phyloP scores from a whole-genome alignment of 2,113 vertebrate genomes.

The Tachuris rubrigastra region DNA sequence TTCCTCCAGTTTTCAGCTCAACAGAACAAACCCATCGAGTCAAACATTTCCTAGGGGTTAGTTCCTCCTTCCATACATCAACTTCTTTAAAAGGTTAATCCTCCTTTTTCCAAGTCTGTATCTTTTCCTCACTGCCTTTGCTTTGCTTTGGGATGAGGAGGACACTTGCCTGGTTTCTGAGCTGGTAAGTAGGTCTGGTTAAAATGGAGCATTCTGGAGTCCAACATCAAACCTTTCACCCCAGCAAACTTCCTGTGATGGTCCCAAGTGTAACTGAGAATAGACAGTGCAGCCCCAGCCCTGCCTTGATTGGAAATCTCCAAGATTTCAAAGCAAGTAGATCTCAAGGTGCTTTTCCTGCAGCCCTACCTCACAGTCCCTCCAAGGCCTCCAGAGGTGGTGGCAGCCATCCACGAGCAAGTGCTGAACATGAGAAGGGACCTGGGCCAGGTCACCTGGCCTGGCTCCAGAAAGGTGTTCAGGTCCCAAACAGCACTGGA shows the following conservation, averaged over 20 bases:
- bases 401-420: neutral
- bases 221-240: neutral
- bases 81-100: neutral
- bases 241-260: neutral
- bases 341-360: neutral
- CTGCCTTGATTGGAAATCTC: neutral
- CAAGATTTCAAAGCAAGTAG: neutral
- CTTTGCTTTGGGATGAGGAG: neutral
- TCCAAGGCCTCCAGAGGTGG: fast-evolving
- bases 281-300: neutral
- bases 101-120: fast-evolving
- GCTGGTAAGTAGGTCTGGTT: neutral
- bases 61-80: neutral
- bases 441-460: neutral
- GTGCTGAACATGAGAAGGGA: neutral
- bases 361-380: fast-evolving
- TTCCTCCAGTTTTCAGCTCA: neutral
- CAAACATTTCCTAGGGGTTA: neutral
- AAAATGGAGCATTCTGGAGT: neutral
- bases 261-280: fast-evolving
- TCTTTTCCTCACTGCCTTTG: neutral
- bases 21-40: neutral
- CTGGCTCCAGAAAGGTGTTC: neutral
- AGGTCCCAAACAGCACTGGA: neutral
- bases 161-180: neutral